These are phyloP conservation scores for Menidia beryllina DNA, from an alignment of 2,113 vertebrate species.

Conservation along the genomic window DNA sequence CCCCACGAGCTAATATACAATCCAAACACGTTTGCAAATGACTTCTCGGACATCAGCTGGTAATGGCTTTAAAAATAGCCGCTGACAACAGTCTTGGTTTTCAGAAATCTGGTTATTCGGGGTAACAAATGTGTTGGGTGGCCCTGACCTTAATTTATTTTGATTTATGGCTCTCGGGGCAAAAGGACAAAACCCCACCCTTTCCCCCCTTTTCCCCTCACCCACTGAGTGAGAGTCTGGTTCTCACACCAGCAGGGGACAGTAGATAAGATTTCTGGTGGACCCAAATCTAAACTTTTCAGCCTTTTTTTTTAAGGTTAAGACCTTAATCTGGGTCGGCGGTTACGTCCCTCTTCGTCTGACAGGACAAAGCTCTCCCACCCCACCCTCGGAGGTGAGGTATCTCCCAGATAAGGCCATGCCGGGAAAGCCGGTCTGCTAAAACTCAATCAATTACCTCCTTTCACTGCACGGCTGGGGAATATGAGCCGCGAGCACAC, in stretches of 20 bases:
- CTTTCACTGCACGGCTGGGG: slow-evolving; percentile 1
- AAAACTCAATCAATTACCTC: slow-evolving; percentile 51
- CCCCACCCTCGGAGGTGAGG: slow-evolving; percentile 22
- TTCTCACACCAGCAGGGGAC: slow-evolving; percentile 47
- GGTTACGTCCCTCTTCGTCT: slow-evolving; percentile 10
- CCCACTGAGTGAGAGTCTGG: slow-evolving; percentile 30
- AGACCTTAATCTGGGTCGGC: slow-evolving; percentile 10
- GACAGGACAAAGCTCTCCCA: slow-evolving; percentile 23
- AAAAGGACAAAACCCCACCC: slow-evolving; percentile 22
- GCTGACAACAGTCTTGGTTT: slow-evolving; percentile 5
- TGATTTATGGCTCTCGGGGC: slow-evolving; percentile 67
- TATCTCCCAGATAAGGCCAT: slow-evolving; percentile 43
- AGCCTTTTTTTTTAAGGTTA: slow-evolving; percentile 16
- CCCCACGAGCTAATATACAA: neutral
- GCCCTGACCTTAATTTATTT: slow-evolving; percentile 66
- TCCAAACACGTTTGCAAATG: neutral
- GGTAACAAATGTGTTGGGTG: slow-evolving; percentile 43
- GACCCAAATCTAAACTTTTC: slow-evolving; percentile 8
- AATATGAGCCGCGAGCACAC: slow-evolving; percentile 15
- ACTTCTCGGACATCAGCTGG: neutral
- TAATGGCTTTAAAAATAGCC: neutral
- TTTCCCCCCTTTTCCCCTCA: slow-evolving; percentile 5
- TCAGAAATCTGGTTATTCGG: slow-evolving; percentile 10
- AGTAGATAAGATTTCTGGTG: slow-evolving; percentile 30
- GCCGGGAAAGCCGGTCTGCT: slow-evolving; percentile 19